Evolutionary conservation across 2,113 vertebrate genomes (phyloP), one percentile per base, ranked within the genome.

Genomic region (Cromileptes altivelis): DNA sequence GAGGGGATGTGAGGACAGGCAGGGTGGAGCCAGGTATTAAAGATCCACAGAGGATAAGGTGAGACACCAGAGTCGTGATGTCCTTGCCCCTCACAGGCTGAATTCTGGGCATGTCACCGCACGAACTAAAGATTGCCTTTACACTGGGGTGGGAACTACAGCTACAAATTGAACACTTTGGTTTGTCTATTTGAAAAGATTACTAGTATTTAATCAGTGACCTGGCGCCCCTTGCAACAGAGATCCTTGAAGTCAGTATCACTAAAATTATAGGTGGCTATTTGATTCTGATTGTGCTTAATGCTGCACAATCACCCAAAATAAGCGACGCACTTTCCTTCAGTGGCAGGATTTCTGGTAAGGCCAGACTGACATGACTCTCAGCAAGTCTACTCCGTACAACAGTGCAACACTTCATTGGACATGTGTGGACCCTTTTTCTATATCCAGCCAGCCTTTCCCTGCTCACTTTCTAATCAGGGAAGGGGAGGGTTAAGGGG

Each of bases 381-480:
- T 81, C 75, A 37, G 82, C 80, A 92, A 93, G 90, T 91, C 89
- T 72, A 90, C 91, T 91, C 88, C 81, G 68, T 72, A 92, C 88
- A 93, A 91, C 90, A 91, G 89, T 79, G 92, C 84, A 94, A 94
- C 93, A 94, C 92, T 94, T 92, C 92, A 95, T 89, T 89, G 91
- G 91, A 91, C 89, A 90, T 94, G 91, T 93, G 84, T 91, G 89
- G 88, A 91, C 67, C 85, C 82, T 85, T 89, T 91, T 88, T 91
- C 81, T 91, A 71, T 81, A 82, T 78, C 77, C 92, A 86, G 82
- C 85, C 92, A 91, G 88, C 87, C 91, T 89, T 91, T 90, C 89
- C 91, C 90, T 93, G 88, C 92, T 94, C 94, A 94, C 92, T 94
- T 92, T 94, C 92, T 93, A 93, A 94, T 93, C 87, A 92, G 93